Evolutionary conservation across 2,888 invertebrate genomes (phyloP), one percentile per base, ranked within the genome.

Genomic region (Rhorus exstirpatorius): DNA sequence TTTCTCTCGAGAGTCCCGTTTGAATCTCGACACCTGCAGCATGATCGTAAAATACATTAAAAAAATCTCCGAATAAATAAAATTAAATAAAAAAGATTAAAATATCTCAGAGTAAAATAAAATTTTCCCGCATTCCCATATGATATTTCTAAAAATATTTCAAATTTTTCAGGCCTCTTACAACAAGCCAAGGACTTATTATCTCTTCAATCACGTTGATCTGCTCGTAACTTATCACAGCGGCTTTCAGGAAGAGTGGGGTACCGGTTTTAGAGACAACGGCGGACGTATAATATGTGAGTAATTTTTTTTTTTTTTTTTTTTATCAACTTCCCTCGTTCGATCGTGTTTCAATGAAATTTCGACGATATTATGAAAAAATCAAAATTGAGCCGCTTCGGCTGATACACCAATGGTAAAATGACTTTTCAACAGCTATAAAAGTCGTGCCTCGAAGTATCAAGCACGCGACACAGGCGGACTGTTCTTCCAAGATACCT

Each of bases 191-290:
- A 96, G 97, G 86, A 96, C 96, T 0, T 98, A 97, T 93, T 99
- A 98, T 93, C 94, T 99, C 60, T 99, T 98, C 94, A 99, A 99
- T 94, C 99, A 99, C 93, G 98, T 99, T 51, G 98, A 99, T 93
- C 94, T 99, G 84, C 95, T 95, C 82, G 97, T 99, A 85, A 97
- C 97, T 0, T 99, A 99, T 93, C 99, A 99, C 93, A 98, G 97
- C 89, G 98, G 98, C 1, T 94, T 94, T 17, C 93, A 95, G 6
- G 98, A 98, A 90, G 98, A 98, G 21, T 98, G 97, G 98, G 98
- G 97, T 19, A 94, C 94, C 24, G 95, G 95, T 4, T 96, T 97
- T 87, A 95, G 95, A 60, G 96, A 96, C 44, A 96, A 96, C 87
- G 97, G 97, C 21, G 99, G 99, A 4, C 95, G 99, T 72, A 99